These are phyloP conservation scores for Spheniscus humboldti DNA, from an alignment of 2,797 vertebrate genomes.

Conservation along the genomic window DNA sequence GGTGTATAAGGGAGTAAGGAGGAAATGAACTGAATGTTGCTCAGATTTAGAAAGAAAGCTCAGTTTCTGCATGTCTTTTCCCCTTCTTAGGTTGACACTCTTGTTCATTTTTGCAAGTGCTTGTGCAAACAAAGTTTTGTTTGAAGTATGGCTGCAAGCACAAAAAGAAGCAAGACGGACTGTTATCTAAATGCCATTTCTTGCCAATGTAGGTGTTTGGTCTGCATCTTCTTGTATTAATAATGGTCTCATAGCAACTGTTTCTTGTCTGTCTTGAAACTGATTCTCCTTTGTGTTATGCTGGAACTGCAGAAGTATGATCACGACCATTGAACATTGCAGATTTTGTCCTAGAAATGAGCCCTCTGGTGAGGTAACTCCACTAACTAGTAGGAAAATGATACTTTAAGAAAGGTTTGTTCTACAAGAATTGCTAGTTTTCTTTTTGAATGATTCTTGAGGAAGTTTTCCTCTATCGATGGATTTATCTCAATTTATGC, in stretches of 20 bases:
- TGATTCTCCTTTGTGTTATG: neutral
- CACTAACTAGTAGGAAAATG: neutral
- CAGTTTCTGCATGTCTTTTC: neutral
- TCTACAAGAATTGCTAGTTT: neutral
- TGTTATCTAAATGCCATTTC: conserved; percentile 39
- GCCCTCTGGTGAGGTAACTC: neutral
- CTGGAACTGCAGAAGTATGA: neutral
- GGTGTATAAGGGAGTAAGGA: neutral
- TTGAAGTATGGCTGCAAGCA: neutral
- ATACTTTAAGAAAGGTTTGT: neutral
- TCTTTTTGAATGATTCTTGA: conserved; percentile 5
- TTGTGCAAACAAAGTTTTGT: conserved; percentile 25
- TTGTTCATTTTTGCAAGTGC: neutral
- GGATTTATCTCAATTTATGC: conserved; percentile 20
- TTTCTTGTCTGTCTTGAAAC: conserved; percentile 5
- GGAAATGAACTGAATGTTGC: neutral
- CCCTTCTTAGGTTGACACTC: neutral
- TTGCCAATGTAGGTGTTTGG: conserved; percentile 39
- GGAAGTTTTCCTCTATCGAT: neutral
- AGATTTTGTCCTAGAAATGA: neutral
- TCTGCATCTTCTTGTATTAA: neutral
- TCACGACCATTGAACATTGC: neutral
- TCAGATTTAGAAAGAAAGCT: neutral
- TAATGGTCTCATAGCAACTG: conserved; percentile 53
- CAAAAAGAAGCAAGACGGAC: neutral